Conservation (phyloP, 30 jellyfish, hydroid and myxozoan species). For the Aurelia sp. region DNA sequence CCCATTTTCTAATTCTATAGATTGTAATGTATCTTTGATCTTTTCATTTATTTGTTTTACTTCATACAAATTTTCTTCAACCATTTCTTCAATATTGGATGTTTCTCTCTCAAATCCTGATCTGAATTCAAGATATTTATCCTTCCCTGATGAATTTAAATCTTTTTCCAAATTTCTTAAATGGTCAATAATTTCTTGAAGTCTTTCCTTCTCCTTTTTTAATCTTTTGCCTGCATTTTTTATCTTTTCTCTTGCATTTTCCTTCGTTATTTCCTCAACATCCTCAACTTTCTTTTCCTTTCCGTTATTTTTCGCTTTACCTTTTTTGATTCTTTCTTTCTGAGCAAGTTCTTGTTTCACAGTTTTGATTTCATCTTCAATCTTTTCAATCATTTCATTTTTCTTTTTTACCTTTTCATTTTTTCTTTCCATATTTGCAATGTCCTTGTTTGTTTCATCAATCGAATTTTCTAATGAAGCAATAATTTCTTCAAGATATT, state of each 20-base stretch:
- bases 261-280: constrained; percentile 8
- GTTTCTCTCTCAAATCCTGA: not conserved
- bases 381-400: constrained; percentile 15
- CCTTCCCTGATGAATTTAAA: not conserved
- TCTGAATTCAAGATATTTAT: not conserved
- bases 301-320: not conserved
- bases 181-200: constrained; percentile 6
- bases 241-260: constrained; percentile 26
- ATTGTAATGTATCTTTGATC: not conserved
- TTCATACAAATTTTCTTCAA: constrained; percentile 32
- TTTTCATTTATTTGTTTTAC: not conserved
- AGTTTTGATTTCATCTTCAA: constrained; percentile 23
- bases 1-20: not conserved
- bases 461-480: constrained; percentile 33
- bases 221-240: constrained; percentile 12
- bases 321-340: not conserved
- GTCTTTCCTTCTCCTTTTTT: constrained; percentile 26
- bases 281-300: not conserved
- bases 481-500: constrained; percentile 20
- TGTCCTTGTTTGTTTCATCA: constrained; percentile 17
- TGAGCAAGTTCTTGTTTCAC: constrained; percentile 3
- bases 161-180: constrained; percentile 12
- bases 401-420: not conserved
- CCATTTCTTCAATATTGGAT: not conserved
- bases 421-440: constrained; percentile 2